phyloP scores from a whole-genome alignment of 2,888 invertebrate genomes.

The Argyresthia albistria region DNA sequence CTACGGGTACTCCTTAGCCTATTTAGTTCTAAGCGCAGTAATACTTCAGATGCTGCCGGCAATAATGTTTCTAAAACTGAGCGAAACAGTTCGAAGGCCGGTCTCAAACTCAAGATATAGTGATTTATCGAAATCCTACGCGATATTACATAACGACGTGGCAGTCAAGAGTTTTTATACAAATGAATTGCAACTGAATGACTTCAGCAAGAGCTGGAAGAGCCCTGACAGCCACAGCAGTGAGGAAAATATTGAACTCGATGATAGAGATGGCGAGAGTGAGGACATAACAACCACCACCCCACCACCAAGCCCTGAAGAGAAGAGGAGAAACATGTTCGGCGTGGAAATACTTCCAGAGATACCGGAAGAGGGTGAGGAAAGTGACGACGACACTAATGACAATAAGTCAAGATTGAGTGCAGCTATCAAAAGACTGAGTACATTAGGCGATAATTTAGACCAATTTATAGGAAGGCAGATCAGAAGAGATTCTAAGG shows the following conservation, averaged over 20 bases:
- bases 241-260: slow-evolving; percentile 14
- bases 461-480: slow-evolving; percentile 61
- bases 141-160: slow-evolving; percentile 41
- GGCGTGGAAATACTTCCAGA: slow-evolving; percentile 67
- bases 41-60: slow-evolving; percentile 56
- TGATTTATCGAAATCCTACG: slow-evolving; percentile 49
- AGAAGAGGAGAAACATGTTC: slow-evolving; percentile 56
- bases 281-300: slow-evolving; percentile 34
- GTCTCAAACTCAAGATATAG: slow-evolving; percentile 46
- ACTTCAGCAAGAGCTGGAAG: slow-evolving; percentile 58
- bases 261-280: slow-evolving; percentile 25
- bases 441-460: slow-evolving; percentile 60
- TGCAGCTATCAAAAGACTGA: slow-evolving; percentile 63
- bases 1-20: slow-evolving; percentile 46
- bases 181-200: slow-evolving; percentile 53
- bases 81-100: slow-evolving; percentile 32
- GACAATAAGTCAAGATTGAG: slow-evolving; percentile 39
- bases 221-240: slow-evolving; percentile 27
- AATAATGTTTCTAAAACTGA: slow-evolving; percentile 45
- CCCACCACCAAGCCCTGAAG: slow-evolving; percentile 60
- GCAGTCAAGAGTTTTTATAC: slow-evolving; percentile 31
- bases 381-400: slow-evolving; percentile 29
- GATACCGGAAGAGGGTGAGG: slow-evolving; percentile 67
- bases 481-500: slow-evolving; percentile 43
- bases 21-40: slow-evolving; percentile 46